phyloP scores from a whole-genome alignment of 2,797 vertebrate species.

The Rallus crepitans region DNA sequence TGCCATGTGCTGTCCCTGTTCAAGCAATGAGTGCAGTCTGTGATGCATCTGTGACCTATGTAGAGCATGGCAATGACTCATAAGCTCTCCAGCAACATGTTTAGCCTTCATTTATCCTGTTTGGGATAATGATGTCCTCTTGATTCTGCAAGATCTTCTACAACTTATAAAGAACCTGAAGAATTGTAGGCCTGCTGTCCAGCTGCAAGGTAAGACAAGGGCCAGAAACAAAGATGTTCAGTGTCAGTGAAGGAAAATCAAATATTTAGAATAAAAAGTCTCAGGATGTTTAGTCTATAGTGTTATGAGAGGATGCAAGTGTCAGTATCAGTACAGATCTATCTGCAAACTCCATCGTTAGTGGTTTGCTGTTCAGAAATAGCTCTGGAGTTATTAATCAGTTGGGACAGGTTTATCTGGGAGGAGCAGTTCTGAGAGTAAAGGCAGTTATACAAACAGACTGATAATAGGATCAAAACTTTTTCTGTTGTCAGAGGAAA shows the following conservation, averaged over 20 bases:
- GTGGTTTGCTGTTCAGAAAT: background rate
- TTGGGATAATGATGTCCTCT: background rate
- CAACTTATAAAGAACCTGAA: background rate
- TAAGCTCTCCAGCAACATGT: background rate
- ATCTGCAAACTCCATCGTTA: background rate
- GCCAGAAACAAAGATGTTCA: background rate
- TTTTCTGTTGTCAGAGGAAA: background rate
- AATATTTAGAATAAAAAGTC: conserved; percentile 52
- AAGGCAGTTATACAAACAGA: background rate
- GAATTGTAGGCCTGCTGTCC: background rate
- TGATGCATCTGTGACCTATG: fast-evolving
- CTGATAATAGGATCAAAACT: background rate
- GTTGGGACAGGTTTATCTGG: conserved; percentile 17
- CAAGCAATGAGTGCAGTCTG: too few relatives aligned
- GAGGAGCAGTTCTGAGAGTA: background rate
- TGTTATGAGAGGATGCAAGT: background rate
- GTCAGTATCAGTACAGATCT: background rate
- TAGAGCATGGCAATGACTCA: background rate
- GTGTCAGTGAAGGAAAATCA: conserved; percentile 1
- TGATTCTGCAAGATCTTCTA: background rate
- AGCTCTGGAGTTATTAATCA: background rate
- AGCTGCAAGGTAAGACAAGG: conserved; percentile 2
- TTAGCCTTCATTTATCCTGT: background rate
- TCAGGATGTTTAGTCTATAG: conserved; percentile 56
- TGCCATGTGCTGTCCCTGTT: fast-evolving